Evolutionary conservation across 2,888 invertebrate species (phyloP).

Genomic region (Eutolmus rufibarbis): DNA sequence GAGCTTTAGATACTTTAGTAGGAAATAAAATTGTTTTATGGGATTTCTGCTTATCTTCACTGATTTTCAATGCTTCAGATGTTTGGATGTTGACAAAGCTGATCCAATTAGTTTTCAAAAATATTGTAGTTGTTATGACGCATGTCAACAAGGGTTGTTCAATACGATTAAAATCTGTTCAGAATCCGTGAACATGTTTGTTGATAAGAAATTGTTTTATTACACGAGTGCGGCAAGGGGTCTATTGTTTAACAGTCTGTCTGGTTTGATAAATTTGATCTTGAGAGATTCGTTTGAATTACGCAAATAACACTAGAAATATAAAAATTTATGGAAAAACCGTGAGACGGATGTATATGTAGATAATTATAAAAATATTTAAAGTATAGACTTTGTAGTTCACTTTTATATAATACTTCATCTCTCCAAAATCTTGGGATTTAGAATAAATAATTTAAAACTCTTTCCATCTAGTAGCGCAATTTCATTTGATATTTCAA

Average conservation of each 20-base stretch:
- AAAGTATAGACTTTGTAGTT: not conserved
- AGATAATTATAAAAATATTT: not conserved
- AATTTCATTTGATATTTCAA: no score
- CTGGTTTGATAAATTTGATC: not conserved
- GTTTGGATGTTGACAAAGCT: not conserved
- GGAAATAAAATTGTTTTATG: not conserved
- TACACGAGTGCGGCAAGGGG: not conserved
- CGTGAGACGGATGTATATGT: not conserved
- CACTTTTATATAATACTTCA: no score
- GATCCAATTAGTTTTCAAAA: not conserved
- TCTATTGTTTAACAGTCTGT: not conserved
- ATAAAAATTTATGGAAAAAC: not conserved
- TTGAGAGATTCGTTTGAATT: not conserved
- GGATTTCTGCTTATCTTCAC: not conserved
- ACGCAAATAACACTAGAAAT: not conserved
- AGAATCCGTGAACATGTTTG: not conserved
- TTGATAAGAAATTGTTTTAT: not conserved
- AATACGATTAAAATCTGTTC: not conserved
- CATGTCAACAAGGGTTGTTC: not conserved
- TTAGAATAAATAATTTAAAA: no score
- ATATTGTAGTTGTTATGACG: not conserved
- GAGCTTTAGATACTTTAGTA: not conserved
- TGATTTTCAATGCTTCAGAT: not conserved
- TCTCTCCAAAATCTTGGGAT: no score
- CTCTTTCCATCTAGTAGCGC: no score